Conservation (phyloP, 2,113 vertebrate genomes). For the Podiceps cristatus region DNA sequence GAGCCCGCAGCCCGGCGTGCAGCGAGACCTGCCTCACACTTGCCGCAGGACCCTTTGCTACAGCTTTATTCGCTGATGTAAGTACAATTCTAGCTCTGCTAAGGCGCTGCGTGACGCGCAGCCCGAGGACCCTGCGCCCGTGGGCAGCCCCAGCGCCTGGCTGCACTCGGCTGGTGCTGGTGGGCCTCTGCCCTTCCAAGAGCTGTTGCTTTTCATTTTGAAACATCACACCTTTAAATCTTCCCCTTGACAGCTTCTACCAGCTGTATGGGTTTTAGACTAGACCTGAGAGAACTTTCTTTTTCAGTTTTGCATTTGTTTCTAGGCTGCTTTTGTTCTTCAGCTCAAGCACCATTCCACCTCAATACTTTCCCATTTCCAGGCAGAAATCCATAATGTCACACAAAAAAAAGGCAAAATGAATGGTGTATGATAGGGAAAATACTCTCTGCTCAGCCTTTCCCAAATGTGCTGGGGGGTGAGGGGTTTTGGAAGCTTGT, state of each 20-base stretch:
- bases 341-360: neutral
- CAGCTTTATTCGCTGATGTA: rapidly evolving
- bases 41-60: too few species aligned
- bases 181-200: neutral
- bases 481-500: rapidly evolving
- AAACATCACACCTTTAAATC: neutral
- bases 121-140: rapidly evolving
- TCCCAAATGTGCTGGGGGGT: rapidly evolving
- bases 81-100: rapidly evolving
- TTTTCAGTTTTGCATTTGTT: neutral
- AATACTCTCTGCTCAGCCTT: neutral
- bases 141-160: neutral
- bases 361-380: neutral
- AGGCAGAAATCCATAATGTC: neutral
- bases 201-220: neutral
- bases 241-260: neutral
- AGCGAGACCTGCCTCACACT: rapidly evolving
- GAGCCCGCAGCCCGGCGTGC: too few species aligned
- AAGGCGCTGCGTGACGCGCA: rapidly evolving
- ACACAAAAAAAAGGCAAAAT: too few species aligned
- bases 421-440: neutral
- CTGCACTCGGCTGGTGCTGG: neutral
- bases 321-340: neutral
- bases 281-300: neutral
- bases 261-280: neutral